Evolutionary conservation across 2,888 invertebrate species (phyloP).

Genomic region (Frankliniella fusca): DNA sequence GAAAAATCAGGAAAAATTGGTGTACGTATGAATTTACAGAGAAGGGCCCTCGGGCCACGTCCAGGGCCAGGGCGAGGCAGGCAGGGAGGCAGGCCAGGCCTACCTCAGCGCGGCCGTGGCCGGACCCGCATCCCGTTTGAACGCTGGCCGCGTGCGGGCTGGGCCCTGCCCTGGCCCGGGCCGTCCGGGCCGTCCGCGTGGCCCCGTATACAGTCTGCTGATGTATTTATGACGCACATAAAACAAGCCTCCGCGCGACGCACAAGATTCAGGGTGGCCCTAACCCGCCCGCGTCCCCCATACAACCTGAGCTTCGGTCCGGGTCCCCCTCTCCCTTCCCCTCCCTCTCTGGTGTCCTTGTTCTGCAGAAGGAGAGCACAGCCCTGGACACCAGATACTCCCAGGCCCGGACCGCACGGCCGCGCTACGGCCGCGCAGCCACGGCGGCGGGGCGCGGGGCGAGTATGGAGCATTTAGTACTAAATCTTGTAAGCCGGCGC

Average conservation of each 20-base stretch:
- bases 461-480: too few relatives aligned
- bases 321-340: background rate
- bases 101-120: too few relatives aligned
- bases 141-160: slow-evolving; percentile 4
- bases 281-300: background rate
- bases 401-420: too few relatives aligned
- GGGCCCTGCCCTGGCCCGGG: background rate
- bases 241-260: background rate
- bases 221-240: slow-evolving; percentile 25
- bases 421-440: too few relatives aligned
- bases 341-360: too few relatives aligned
- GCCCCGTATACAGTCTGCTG: slow-evolving; percentile 9
- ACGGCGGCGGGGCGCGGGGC: too few relatives aligned
- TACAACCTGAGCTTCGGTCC: background rate
- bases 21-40: too few relatives aligned
- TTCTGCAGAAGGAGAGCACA: background rate
- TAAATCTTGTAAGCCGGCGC: too few relatives aligned
- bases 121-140: background rate
- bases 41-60: too few relatives aligned
- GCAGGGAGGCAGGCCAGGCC: too few relatives aligned
- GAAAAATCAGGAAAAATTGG: too few relatives aligned
- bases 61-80: too few relatives aligned
- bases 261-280: slow-evolving; percentile 21
- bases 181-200: background rate
- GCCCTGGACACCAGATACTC: background rate